These are phyloP conservation scores for Drosophila lutescens DNA, from an alignment of 2,888 invertebrate species.

Conservation along the genomic window DNA sequence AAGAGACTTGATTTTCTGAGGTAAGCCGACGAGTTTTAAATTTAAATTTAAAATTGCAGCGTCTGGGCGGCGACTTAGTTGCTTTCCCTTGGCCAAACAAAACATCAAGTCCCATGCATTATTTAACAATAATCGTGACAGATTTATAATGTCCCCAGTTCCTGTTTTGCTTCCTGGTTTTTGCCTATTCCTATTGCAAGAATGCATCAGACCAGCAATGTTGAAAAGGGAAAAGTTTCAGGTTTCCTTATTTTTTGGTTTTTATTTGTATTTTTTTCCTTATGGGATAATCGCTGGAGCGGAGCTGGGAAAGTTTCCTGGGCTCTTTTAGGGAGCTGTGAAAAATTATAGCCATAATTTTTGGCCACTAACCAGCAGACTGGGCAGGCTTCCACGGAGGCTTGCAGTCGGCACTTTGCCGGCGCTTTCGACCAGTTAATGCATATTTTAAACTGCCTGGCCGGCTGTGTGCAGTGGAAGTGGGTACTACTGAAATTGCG, in stretches of 20 bases:
- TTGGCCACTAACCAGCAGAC: conserved; percentile 67
- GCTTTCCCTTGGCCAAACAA: conserved; percentile 13
- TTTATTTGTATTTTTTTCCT: conserved; percentile 13
- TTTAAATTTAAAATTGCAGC: conserved; percentile 8
- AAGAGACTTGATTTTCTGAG: neutral
- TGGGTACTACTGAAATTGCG: conserved; percentile 41
- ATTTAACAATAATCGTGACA: conserved; percentile 50
- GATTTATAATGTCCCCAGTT: conserved; percentile 48
- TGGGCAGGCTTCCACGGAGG: conserved; percentile 43
- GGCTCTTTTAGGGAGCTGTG: conserved; percentile 44
- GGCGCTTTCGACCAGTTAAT: conserved; percentile 61
- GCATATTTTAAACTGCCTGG: conserved; percentile 69
- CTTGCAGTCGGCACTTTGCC: conserved; percentile 26
- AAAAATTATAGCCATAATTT: conserved; percentile 74
- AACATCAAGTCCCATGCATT: conserved; percentile 38
- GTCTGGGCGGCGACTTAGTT: conserved; percentile 8
- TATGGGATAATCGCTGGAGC: conserved; percentile 27
- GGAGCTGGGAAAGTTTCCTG: conserved; percentile 19
- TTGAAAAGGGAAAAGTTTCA: conserved; percentile 27
- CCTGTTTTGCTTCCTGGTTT: conserved; percentile 14
- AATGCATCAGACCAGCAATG: conserved; percentile 35
- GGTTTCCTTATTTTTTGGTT: neutral
- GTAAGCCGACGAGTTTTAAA: conserved; percentile 8
- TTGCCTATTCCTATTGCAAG: conserved; percentile 18
- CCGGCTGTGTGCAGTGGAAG: conserved; percentile 40